Base-by-base conservation (phyloP, 1,140 invertebrate genomes). In the Mycetomoellerius zeteki region DNA sequence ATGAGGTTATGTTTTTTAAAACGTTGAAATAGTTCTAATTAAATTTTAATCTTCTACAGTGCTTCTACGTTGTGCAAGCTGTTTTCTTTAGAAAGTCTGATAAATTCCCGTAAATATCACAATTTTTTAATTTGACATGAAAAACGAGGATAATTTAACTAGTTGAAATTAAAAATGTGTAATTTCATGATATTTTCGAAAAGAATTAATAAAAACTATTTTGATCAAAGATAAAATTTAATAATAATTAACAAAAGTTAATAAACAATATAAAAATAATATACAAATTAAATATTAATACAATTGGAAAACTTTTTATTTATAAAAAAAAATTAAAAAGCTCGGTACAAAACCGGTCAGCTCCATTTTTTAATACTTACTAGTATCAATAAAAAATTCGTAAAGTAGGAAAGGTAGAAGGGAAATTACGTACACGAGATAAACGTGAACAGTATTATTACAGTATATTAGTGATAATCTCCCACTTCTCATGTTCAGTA, bases 31-130 rank as follows among this genome's bases (percentile, higher is more conserved):
- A 12, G 0, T 75, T 56, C 52, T 37, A 75, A 75, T 75, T 75
- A 64, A 64, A 64, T 64, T 77, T 77, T 64, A 65, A 78, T 78
- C 56, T 77, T 62, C 16, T 47, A 64, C 6, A 58, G 14, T 75
- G 56, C 24, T 77, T 43, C 19, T n/a, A 47, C 10, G n/a, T 47
- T 14, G 58, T 21, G 24, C 16, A 27, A 77, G 19, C 7, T 78
- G 19, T 65, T 77, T 30, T 73, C n/a, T 21, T 65, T 24, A 62
- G 33, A 43, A 62, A 64, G 27, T 19, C 19, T 30, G 50, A 50
- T 62, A 77, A 77, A 77, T 33, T 16, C 10, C 8, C 10, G 21
- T n/a, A 77, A 77, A 77, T 33, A 27, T 37, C 16, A 8, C 24
- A 14, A 77, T 14, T 77, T 60, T 67, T 65, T 5, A 80, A 64